Base-by-base conservation (phyloP, 2,888 invertebrate genomes). In the Phyllotreta striolata region DNA sequence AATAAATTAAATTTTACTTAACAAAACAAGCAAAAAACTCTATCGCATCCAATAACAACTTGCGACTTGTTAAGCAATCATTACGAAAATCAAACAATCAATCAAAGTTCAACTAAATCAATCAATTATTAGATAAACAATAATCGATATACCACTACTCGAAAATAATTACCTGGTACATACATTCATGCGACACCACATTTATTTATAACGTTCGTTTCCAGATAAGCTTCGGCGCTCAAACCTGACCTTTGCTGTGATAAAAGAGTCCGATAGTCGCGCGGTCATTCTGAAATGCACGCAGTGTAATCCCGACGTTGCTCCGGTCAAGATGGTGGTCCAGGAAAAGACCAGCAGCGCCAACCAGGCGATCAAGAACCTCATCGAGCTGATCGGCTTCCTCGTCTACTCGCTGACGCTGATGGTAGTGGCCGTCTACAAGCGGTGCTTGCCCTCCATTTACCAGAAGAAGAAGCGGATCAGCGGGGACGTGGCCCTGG, bases 401-500 rank as follows among this genome's bases (percentile, higher is more conserved):
- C 35, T 80, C 13, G 10, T 79, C 10, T 67, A 78, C n/a, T 70
- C 77, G 0, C 37, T 87, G 68, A 83, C 84, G 57, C 49, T 70
- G 35, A 71, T 76, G 7, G 35, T 68, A 5, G 68, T 66, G 56
- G 64, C 73, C 1, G 65, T 73, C 9, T 71, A 69, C 0, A 79
- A 79, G 62, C 63, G 71, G 8, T 77, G 84, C 66, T 84, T 88
- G 69, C 87, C 88, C 6, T 83, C 85, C 69, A 85, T 86, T 55
- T 91, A 89, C 56, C 80, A 83, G 63, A 85, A 85, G 41, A 86
- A 87, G 81, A 92, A 92, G 80, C 87, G 88, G 70, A 82, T 94
- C 64, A 84, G 84, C 66, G 91, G 90, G 41, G 91, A 93, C 76
- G 86, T 93, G 41, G 93, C 92, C 0, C 84, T 96, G 49, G 89